Conservation (phyloP, 1,140 invertebrate species). For the Cotesia glomerata region DNA sequence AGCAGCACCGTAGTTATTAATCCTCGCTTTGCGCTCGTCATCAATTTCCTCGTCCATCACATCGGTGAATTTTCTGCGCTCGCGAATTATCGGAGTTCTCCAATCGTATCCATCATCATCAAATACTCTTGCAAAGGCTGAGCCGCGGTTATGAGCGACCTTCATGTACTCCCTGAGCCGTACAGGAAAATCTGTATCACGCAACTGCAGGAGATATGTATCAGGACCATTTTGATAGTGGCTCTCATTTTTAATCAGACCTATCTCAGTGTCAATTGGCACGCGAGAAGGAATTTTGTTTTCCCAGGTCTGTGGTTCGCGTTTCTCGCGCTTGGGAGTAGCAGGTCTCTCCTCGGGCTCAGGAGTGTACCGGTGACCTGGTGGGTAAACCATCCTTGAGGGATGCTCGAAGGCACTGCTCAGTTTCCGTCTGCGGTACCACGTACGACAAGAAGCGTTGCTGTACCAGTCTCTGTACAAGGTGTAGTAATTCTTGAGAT, state of each 20-base stretch:
- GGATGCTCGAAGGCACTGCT: slow-evolving; percentile 86
- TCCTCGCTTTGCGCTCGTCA: slow-evolving; percentile 82
- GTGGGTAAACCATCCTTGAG: slow-evolving; percentile 93
- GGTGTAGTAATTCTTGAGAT: slow-evolving; percentile 78
- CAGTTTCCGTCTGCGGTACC: slow-evolving; percentile 82
- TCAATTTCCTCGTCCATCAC: slow-evolving; percentile 97
- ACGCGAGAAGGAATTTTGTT: slow-evolving; percentile 76
- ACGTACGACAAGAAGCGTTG: slow-evolving; percentile 85
- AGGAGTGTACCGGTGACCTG: slow-evolving; percentile 80
- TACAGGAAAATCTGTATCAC: slow-evolving; percentile 91
- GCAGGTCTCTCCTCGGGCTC: slow-evolving; percentile 69
- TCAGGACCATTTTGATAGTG: slow-evolving; percentile 96
- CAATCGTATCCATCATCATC: slow-evolving; percentile 78
- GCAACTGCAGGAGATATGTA: slow-evolving; percentile 90
- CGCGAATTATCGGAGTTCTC: slow-evolving; percentile 83
- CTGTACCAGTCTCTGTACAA: slow-evolving; percentile 84
- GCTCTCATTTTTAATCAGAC: slow-evolving; percentile 81
- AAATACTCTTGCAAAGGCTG: slow-evolving; percentile 70
- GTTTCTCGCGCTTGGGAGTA: slow-evolving; percentile 52
- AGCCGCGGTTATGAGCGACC: slow-evolving; percentile 78
- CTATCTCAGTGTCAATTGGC: slow-evolving; percentile 83
- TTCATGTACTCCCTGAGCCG: slow-evolving; percentile 92
- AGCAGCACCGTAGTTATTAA: slow-evolving; percentile 76
- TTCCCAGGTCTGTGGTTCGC: slow-evolving; percentile 68
- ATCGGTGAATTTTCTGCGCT: slow-evolving; percentile 89